These are phyloP conservation scores for Thalassoma bifasciatum DNA, from an alignment of 2,113 vertebrate genomes.

Conservation along the genomic window DNA sequence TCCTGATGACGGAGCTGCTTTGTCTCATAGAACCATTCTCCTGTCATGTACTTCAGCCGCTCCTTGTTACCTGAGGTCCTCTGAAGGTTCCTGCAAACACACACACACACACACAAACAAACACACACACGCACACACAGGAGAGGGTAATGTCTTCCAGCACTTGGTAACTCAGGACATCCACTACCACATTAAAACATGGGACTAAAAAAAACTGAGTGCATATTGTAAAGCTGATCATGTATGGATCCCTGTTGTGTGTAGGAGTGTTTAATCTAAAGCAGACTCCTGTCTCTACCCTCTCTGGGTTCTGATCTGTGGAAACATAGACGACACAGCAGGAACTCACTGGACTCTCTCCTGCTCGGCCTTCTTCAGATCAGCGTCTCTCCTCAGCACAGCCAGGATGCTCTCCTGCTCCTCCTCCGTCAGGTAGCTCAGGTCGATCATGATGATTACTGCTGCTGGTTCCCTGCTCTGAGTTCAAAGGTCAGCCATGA, in stretches of 20 bases:
- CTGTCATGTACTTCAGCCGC: constrained; percentile 91
- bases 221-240: too few species aligned
- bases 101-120: too few species aligned
- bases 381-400: constrained; percentile 90
- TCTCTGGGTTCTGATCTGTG: background rate
- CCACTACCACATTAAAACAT: background rate
- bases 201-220: background rate
- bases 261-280: background rate
- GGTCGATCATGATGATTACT: constrained; percentile 89
- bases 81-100: constrained; percentile 85
- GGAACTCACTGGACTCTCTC: constrained; percentile 88
- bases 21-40: constrained; percentile 97
- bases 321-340: background rate
- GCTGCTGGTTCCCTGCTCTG: background rate
- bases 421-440: constrained; percentile 92
- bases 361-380: constrained; percentile 90
- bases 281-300: background rate
- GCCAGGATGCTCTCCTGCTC: constrained; percentile 91
- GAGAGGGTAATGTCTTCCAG: background rate
- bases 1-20: constrained; percentile 92
- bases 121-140: background rate
- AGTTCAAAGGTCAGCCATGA: background rate
- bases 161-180: background rate
- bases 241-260: too few species aligned
- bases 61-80: constrained; percentile 81